Base-by-base conservation (phyloP, 1,140 invertebrate genomes). In the Drosophila chauvacae region DNA sequence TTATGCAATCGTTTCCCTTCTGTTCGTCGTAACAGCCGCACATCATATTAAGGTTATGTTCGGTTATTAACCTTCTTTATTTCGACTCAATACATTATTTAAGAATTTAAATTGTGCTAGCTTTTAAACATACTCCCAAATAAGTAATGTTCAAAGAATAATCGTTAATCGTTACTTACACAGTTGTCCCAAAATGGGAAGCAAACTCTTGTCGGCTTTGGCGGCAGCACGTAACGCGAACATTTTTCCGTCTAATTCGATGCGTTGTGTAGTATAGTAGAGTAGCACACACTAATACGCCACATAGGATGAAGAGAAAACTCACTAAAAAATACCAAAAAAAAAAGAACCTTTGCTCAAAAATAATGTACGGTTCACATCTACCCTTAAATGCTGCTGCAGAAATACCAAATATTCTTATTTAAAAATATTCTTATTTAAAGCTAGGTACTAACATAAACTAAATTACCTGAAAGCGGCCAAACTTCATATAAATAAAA, bases 181-280 rank as follows among this genome's bases (percentile, higher is more conserved):
- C 74, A 84, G 75, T 80, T 91, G 87, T 61, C 77, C 90, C 77
- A 91, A 81, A 71, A 88, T 71, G 53, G 87, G 90, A 23, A 90
- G 73, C 85, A 91, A 79, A 74, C 71, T 84, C 53, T 88, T 91
- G 77, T 91, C 87, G 57, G 84, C 80, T 87, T 91, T 91, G 39
- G 75, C 61, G 42, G 87, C 87, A 70, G 88, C 84, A 86, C 87
- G 87, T 88, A 91, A 69, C 61, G 81, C 87, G 80, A 90, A 90
- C 85, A 88, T 88, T 85, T 81, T 90, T 66, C 42, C 41, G 47
- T 48, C 50, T 42, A 60, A 60, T 30, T 61, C 51, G 23, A 55
- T 37, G 51, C 51, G 51, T 55, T 55, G 18, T 53, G 51, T 53
- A 18, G 51, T 4, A 26, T 26, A 26, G 26, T 23, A 23, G 18